A percentile compares a stretch with the other conserved stretches of the same genome.
These are phyloP conservation scores for Oxycera nigricornis DNA, from an alignment of 2,888 invertebrate species.

Conservation along the genomic window DNA sequence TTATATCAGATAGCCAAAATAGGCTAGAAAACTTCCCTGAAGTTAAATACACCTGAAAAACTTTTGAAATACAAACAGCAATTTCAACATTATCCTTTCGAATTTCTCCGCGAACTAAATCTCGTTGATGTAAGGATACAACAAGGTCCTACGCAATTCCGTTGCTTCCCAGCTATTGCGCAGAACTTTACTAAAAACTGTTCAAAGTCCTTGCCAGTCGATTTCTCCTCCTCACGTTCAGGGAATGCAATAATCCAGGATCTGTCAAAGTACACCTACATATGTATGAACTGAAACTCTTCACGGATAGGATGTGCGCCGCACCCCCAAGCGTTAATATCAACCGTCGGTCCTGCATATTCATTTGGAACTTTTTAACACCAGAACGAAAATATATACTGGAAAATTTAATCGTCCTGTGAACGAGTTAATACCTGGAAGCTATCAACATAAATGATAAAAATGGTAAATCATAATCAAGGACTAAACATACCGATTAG, in stretches of 20 bases:
- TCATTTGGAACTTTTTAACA: too few relatives aligned
- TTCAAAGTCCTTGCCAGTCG: background rate
- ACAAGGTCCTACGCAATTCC: background rate
- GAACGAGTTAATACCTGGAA: background rate
- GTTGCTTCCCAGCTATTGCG: conserved; percentile 1
- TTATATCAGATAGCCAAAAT: too few relatives aligned
- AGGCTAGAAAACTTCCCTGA: too few relatives aligned
- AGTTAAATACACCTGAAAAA: too few relatives aligned
- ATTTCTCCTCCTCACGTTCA: conserved; percentile 10
- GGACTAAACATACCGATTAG: too few relatives aligned
- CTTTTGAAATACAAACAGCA: too few relatives aligned
- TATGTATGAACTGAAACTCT: conserved; percentile 18
- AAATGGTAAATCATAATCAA: too few relatives aligned
- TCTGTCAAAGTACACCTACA: conserved; percentile 16
- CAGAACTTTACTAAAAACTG: conserved; percentile 2
- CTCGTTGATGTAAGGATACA: too few relatives aligned
- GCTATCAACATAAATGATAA: too few relatives aligned
- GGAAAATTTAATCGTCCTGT: too few relatives aligned
- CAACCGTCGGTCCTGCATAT: too few relatives aligned
- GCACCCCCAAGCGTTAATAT: conserved; percentile 6
- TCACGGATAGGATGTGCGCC: conserved; percentile 16
- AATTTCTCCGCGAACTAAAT: background rate
- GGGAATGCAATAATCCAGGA: conserved; percentile 27
- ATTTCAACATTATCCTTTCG: background rate
- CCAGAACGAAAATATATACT: too few relatives aligned